Conservation (phyloP, 2,888 invertebrate species). For the Parnassius orleans region DNA sequence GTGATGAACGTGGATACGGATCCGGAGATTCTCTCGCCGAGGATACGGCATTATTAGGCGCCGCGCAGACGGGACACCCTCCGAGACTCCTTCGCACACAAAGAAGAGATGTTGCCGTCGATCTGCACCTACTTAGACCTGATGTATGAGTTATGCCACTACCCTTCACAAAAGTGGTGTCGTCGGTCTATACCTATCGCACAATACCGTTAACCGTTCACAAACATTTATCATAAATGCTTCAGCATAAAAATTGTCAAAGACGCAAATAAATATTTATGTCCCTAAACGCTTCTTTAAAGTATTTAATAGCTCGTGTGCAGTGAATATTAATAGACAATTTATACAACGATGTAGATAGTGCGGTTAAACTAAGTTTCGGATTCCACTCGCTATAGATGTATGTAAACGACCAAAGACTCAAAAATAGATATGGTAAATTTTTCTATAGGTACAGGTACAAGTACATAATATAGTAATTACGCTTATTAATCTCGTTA, state of each 20-base stretch:
- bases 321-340: conserved; percentile 47
- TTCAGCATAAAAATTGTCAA: conserved; percentile 36
- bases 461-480: conserved; percentile 41
- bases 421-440: conserved; percentile 41
- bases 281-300: conserved; percentile 28
- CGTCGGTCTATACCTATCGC: conserved; percentile 12
- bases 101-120: conserved; percentile 71
- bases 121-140: conserved; percentile 70
- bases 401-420: conserved; percentile 47
- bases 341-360: conserved; percentile 61
- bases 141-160: conserved; percentile 53
- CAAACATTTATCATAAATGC: conserved; percentile 54
- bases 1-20: conserved; percentile 76
- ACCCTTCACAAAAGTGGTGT: neutral
- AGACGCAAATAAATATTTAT: neutral
- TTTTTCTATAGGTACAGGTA: conserved; percentile 32
- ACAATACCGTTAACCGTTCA: conserved; percentile 39
- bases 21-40: conserved; percentile 77
- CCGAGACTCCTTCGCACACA: conserved; percentile 56
- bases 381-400: conserved; percentile 52
- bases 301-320: conserved; percentile 45
- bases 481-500: conserved; percentile 46
- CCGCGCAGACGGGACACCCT: conserved; percentile 43
- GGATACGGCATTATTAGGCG: conserved; percentile 48
- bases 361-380: conserved; percentile 44